These are phyloP conservation scores for Austrolebias charrua DNA, from an alignment of 2,797 vertebrate species.

Conservation along the genomic window DNA sequence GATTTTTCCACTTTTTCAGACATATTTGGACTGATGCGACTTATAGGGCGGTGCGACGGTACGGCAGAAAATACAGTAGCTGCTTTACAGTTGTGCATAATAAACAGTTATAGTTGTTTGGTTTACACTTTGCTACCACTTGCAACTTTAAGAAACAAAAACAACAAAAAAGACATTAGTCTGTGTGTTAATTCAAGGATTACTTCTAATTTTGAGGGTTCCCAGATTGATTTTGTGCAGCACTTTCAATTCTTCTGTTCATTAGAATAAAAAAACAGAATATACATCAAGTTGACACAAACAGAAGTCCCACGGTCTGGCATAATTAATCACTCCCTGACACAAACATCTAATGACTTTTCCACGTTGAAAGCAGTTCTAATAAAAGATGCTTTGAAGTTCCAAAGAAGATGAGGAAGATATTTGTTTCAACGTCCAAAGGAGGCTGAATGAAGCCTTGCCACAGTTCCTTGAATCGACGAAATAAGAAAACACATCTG, in stretches of 20 bases:
- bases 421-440: not conserved
- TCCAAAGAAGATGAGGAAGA: constrained; percentile 42
- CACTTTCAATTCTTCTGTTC: constrained; percentile 68
- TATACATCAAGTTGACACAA: constrained; percentile 82
- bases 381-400: constrained; percentile 62
- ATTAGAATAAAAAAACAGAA: constrained; percentile 72
- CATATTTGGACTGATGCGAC: no score
- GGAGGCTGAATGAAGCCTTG: not conserved
- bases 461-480: no score
- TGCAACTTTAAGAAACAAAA: not conserved
- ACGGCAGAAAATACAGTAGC: not conserved
- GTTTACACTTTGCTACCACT: not conserved
- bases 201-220: constrained; percentile 7
- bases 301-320: constrained; percentile 76
- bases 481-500: no score
- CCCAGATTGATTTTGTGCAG: constrained; percentile 18
- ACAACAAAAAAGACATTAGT: not conserved
- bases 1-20: no score
- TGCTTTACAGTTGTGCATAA: not conserved
- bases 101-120: not conserved
- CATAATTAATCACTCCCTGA: constrained; percentile 78
- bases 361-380: constrained; percentile 72
- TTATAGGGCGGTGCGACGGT: no score
- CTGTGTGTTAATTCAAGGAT: not conserved
- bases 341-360: constrained; percentile 77